Conservation (phyloP, 2,113 vertebrate genomes). For the Tiliqua scincoides region DNA sequence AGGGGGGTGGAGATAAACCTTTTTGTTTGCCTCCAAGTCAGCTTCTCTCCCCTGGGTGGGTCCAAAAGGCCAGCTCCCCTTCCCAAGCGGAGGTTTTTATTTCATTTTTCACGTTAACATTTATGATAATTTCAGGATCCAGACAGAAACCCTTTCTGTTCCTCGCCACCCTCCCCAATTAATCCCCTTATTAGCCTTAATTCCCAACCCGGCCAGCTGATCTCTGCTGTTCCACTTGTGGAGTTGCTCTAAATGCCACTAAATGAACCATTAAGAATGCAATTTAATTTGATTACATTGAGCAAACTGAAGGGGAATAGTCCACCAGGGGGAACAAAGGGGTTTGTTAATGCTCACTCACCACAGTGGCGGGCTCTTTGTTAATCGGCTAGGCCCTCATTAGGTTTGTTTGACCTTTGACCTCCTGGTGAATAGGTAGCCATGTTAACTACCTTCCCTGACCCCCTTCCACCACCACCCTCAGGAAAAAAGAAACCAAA, state of each 20-base stretch:
- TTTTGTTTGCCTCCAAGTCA: not conserved
- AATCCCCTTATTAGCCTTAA: slow-evolving; percentile 73
- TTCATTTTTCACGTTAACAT: not conserved
- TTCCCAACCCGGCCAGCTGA: slow-evolving; percentile 69
- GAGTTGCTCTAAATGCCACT: slow-evolving; percentile 73
- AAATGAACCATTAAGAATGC: slow-evolving; percentile 75
- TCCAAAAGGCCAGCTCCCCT: not conserved
- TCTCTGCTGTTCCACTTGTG: slow-evolving; percentile 70
- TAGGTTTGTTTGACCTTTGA: slow-evolving; percentile 66
- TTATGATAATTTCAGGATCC: slow-evolving; percentile 43
- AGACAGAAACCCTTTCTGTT: slow-evolving; percentile 48
- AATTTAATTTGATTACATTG: slow-evolving; percentile 78
- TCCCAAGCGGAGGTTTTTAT: not conserved
- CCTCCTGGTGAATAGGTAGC: slow-evolving; percentile 30
- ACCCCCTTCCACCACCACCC: not conserved
- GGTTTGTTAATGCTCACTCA: slow-evolving; percentile 71
- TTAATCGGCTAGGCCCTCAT: slow-evolving; percentile 42
- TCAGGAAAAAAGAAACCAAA: too few relatives aligned
- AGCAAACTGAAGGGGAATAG: slow-evolving; percentile 75
- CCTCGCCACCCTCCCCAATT: slow-evolving; percentile 56
- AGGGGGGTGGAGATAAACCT: too few relatives aligned
- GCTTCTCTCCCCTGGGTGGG: rapidly evolving
- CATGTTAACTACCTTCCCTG: slow-evolving; percentile 15
- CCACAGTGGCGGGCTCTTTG: slow-evolving; percentile 63
- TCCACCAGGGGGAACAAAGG: slow-evolving; percentile 65